Evolutionary conservation across 1,140 invertebrate species (phyloP).

Genomic region (Parasteatoda tepidariorum): DNA sequence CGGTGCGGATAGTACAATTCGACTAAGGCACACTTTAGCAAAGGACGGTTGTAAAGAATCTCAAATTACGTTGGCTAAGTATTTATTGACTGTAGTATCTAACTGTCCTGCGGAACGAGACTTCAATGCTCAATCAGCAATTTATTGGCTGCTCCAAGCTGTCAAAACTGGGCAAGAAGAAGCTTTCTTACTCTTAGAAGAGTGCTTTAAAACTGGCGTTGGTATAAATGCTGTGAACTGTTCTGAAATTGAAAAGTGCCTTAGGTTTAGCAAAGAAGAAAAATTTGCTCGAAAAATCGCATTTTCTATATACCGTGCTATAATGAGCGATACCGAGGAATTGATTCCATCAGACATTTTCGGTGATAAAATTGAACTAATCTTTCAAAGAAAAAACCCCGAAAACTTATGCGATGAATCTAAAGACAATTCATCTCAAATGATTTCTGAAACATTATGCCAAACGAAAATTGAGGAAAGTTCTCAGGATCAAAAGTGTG

Average conservation of each 20-base stretch:
- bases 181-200: conserved; percentile 81
- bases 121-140: conserved; percentile 77
- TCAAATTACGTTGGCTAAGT: conserved; percentile 81
- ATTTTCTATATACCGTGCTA: conserved; percentile 34
- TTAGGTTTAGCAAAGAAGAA: conserved; percentile 32
- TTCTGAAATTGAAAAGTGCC: conserved; percentile 48
- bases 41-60: conserved; percentile 85
- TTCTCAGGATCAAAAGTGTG: conserved; percentile 15
- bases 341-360: conserved; percentile 18
- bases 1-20: conserved; percentile 55
- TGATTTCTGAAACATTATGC: neutral
- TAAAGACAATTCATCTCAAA: neutral
- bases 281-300: conserved; percentile 33
- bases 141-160: conserved; percentile 89
- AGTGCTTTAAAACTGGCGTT: conserved; percentile 81
- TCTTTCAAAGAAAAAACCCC: conserved; percentile 6
- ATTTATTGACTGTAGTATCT: conserved; percentile 77
- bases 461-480: conserved; percentile 3
- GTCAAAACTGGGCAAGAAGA: conserved; percentile 89
- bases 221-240: conserved; percentile 65
- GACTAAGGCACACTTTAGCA: conserved; percentile 78
- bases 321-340: conserved; percentile 55
- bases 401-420: neutral
- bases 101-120: conserved; percentile 73
- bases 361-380: conserved; percentile 24